Percentiles rank a stretch among this genome's conserved stretches.
phyloP scores from a whole-genome alignment of 2,797 vertebrate genomes.

The Orientallactaga sibirica region DNA sequence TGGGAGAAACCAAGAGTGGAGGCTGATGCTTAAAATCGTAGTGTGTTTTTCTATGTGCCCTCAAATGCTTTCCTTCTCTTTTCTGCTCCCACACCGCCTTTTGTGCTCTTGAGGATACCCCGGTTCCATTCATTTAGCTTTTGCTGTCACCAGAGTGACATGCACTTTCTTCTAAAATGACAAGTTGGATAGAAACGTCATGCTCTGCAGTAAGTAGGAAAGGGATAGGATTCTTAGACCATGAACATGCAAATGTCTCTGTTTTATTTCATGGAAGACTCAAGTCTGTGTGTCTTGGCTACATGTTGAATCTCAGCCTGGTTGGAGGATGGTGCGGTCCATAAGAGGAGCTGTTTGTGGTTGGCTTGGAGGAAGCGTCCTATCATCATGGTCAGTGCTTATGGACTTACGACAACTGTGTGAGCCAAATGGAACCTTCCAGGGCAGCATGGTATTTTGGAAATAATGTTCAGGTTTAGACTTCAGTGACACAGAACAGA shows the following conservation, averaged over 20 bases:
- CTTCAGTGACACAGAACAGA: not conserved
- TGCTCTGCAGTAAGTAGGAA: not conserved
- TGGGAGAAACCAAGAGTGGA: conserved; percentile 34
- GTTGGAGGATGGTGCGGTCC: not conserved
- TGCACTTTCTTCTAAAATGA: not conserved
- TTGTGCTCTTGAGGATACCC: not conserved
- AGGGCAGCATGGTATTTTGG: not conserved
- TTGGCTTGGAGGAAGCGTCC: not conserved
- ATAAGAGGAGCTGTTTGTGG: not conserved
- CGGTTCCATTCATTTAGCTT: conserved; percentile 23
- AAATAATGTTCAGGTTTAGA: conserved; percentile 31
- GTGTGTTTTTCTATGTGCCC: conserved; percentile 25
- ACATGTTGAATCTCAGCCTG: not conserved
- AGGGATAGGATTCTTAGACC: not conserved
- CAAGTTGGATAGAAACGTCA: not conserved
- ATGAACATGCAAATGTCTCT: not conserved
- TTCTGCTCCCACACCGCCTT: not conserved
- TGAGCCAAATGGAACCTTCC: conserved; percentile 7
- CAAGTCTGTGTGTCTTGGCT: not conserved
- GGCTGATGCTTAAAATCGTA: conserved; percentile 56
- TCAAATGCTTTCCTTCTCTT: not conserved
- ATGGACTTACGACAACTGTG: not conserved
- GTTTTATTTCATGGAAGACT: not conserved
- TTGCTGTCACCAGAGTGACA: not conserved
- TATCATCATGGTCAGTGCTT: not conserved